phyloP scores from a whole-genome alignment of 2,888 invertebrate species.

The Anagyrus pseudococci region DNA sequence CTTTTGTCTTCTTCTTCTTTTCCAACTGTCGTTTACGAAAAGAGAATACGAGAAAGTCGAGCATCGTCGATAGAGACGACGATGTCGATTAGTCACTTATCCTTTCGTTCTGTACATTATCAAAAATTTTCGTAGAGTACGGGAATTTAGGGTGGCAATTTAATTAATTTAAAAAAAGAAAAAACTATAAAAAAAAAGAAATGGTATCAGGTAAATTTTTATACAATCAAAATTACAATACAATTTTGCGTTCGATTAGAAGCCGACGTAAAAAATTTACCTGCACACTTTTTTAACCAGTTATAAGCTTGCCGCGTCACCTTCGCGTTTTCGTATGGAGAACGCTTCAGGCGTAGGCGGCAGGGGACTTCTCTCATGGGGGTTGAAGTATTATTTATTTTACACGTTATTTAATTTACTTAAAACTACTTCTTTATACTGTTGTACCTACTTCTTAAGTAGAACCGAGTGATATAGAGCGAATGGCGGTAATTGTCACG shows the following conservation, averaged over 20 bases:
- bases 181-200: not conserved
- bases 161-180: not conserved
- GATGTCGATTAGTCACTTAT: not conserved
- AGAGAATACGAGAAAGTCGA: not conserved
- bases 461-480: slow-evolving; percentile 14
- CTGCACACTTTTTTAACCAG: not conserved
- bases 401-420: slow-evolving; percentile 14
- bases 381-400: slow-evolving; percentile 34
- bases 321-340: too few relatives aligned
- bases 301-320: too few relatives aligned
- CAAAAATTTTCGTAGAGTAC: slow-evolving; percentile 11
- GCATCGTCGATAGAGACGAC: too few relatives aligned
- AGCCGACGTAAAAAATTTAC: not conserved
- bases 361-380: not conserved
- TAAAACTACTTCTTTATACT: not conserved
- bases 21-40: not conserved
- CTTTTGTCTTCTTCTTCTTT: slow-evolving; percentile 5
- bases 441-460: not conserved
- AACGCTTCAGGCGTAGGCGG: too few relatives aligned
- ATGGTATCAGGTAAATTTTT: slow-evolving; percentile 12
- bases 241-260: not conserved
- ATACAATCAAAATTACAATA: not conserved
- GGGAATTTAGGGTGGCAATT: slow-evolving; percentile 8
- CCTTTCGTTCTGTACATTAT: not conserved
- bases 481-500: not conserved